Evolutionary conservation across 2,888 invertebrate species (phyloP), one percentile per base, ranked within the genome.

Genomic region (Hipparchia semele): DNA sequence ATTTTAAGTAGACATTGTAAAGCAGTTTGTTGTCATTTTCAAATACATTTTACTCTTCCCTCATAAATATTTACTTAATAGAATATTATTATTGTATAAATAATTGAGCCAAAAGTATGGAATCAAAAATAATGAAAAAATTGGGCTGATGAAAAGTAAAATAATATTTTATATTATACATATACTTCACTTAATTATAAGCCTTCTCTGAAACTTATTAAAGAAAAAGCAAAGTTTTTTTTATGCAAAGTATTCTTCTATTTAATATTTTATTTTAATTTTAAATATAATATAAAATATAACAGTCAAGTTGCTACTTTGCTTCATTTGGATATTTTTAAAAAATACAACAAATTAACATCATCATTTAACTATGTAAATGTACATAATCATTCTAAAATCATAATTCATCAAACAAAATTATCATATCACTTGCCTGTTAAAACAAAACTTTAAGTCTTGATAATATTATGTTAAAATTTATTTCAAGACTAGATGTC

Each of bases 341-440:
- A 68, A 61, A 61, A 58, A 58, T 23, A 13, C 6, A 12, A 13
- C 10, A 10, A 58, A 53, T 46, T 58, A 9, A 73, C 72, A 72
- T 64, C 68, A 73, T 74, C 74, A 79, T 78, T 56, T 58, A 39
- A 39, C 39, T 39, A 67, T 58, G 39, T 67, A 68, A 68, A 77
- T 80, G 79, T 81, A 81, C 77, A 79, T 81, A 80, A 76, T 71
- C 75, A 77, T 49, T 6, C 6, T 49, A 74, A 75, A 72, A 73
- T 70, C 75, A 76, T 78, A 71, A 72, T 65, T 76, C 78, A 79
- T 78, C 72, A 75, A 75, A 80, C 75, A 81, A 84, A 83, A 87
- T 13, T 86, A 91, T 95, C 95, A 95, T 95, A 95, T 95, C 95
- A 95, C 94, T 94, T 90, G 92, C 94, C 94, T 93, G 88, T 92